Evolutionary conservation across 2,797 vertebrate species (phyloP).

Genomic region (Neopelma chrysocephalum): DNA sequence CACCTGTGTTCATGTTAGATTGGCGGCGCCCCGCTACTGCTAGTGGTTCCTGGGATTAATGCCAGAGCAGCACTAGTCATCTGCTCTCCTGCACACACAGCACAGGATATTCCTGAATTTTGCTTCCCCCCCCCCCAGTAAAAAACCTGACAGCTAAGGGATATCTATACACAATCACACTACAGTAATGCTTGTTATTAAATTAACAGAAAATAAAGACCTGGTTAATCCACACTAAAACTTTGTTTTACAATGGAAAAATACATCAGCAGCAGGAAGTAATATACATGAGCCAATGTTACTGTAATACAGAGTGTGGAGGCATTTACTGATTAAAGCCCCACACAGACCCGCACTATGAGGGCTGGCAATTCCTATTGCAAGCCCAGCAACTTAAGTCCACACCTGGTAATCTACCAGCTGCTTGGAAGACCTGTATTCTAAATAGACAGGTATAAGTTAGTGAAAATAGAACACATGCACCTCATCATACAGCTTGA

Average conservation of each 20-base stretch:
- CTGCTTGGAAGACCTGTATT: constrained; percentile 83
- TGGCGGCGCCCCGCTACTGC: constrained; percentile 82
- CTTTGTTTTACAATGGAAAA: constrained; percentile 86
- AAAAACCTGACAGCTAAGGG: constrained; percentile 77
- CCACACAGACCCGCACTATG: constrained; percentile 80
- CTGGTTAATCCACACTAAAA: constrained; percentile 89
- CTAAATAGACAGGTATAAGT: constrained; percentile 79
- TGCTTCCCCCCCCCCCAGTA: constrained; percentile 73
- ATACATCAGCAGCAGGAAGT: constrained; percentile 92
- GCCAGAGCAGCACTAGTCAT: constrained; percentile 81
- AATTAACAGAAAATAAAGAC: constrained; percentile 91
- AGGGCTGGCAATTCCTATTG: constrained; percentile 75
- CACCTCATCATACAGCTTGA: constrained; percentile 77
- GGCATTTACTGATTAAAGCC: constrained; percentile 76
- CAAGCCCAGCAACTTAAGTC: constrained; percentile 78
- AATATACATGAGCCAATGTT: constrained; percentile 87
- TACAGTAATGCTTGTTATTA: constrained; percentile 97
- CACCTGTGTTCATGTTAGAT: constrained; percentile 90
- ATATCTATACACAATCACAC: constrained; percentile 90
- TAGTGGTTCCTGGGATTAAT: constrained; percentile 91
- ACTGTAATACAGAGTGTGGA: constrained; percentile 81
- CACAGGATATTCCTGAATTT: constrained; percentile 86
- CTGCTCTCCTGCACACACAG: constrained; percentile 81
- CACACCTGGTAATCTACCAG: constrained; percentile 80
- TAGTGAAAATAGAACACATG: constrained; percentile 78